Percentiles rank a stretch among this genome's conserved stretches.
These are phyloP conservation scores for Bombus vancouverensis DNA, from an alignment of 1,140 invertebrate genomes.

Conservation along the genomic window DNA sequence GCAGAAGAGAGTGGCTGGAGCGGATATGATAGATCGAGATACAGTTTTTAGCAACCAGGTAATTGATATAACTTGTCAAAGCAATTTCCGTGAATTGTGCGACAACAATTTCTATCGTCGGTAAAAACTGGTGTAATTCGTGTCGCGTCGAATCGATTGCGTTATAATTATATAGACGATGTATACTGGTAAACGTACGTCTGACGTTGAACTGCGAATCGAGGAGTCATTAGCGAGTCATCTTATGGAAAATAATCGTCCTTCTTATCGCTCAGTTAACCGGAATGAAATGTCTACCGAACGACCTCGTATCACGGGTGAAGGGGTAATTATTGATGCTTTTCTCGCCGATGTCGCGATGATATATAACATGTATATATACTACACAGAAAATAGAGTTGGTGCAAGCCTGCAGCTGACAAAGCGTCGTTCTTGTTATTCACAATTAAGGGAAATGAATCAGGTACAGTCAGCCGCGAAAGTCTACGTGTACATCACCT, in stretches of 20 bases:
- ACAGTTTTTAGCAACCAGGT: too few species aligned
- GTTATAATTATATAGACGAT: too few species aligned
- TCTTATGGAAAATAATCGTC: conserved; percentile 32
- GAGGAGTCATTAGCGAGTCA: conserved; percentile 1
- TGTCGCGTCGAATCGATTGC: too few species aligned
- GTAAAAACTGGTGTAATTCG: too few species aligned
- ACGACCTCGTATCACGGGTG: conserved; percentile 47
- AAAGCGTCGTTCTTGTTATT: neutral
- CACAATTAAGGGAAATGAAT: neutral
- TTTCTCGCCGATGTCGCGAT: neutral
- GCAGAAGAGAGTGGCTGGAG: too few species aligned
- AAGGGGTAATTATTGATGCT: conserved; percentile 52
- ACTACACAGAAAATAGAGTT: neutral
- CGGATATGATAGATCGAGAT: too few species aligned
- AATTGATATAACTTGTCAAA: too few species aligned
- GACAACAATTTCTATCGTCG: too few species aligned
- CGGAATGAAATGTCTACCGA: conserved; percentile 44
- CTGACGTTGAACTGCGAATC: neutral
- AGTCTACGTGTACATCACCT: too few species aligned
- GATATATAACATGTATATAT: neutral
- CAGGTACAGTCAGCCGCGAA: neutral
- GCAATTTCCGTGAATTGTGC: too few species aligned
- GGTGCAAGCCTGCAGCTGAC: neutral
- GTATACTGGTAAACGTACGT: conserved; percentile 34
- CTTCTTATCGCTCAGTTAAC: conserved; percentile 32